Percentiles rank a stretch among this genome's conserved stretches.
Conservation (phyloP, 2,797 vertebrate genomes). For the Gambusia yucatana region DNA sequence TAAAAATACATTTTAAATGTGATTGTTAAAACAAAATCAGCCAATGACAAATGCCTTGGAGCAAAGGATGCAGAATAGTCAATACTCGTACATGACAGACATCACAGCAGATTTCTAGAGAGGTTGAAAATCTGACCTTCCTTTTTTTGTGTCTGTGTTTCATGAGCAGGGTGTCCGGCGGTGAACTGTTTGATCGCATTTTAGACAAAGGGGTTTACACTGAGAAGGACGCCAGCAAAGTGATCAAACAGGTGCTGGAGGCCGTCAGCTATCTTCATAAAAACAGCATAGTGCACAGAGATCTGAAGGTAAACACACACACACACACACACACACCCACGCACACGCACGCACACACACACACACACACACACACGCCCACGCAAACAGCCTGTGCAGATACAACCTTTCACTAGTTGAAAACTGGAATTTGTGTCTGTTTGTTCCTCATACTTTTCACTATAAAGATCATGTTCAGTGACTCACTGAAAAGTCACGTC, state of each 20-base stretch:
- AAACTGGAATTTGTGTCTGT: neutral
- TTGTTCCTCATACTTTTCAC: neutral
- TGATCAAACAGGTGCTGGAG: conserved; percentile 91
- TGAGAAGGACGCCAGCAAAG: conserved; percentile 90
- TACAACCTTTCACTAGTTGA: neutral
- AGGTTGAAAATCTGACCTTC: neutral
- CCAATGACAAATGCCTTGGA: neutral
- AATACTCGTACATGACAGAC: neutral
- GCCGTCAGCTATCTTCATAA: conserved; percentile 92
- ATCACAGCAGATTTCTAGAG: neutral
- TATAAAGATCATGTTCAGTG: neutral
- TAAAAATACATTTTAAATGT: neutral
- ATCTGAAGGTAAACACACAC: conserved; percentile 87
- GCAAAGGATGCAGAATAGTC: neutral
- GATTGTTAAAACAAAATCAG: neutral
- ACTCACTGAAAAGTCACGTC: neutral
- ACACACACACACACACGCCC: neutral
- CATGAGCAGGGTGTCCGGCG: conserved; percentile 88
- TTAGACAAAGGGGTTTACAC: conserved; percentile 91
- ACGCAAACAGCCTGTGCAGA: neutral
- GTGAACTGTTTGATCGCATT: conserved; percentile 94
- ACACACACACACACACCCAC: neutral
- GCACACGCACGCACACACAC: neutral
- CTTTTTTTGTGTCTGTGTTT: conserved; percentile 19
- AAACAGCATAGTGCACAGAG: conserved; percentile 92